phyloP scores from a whole-genome alignment of 2,888 invertebrate species.

The Eristalis intricaria region DNA sequence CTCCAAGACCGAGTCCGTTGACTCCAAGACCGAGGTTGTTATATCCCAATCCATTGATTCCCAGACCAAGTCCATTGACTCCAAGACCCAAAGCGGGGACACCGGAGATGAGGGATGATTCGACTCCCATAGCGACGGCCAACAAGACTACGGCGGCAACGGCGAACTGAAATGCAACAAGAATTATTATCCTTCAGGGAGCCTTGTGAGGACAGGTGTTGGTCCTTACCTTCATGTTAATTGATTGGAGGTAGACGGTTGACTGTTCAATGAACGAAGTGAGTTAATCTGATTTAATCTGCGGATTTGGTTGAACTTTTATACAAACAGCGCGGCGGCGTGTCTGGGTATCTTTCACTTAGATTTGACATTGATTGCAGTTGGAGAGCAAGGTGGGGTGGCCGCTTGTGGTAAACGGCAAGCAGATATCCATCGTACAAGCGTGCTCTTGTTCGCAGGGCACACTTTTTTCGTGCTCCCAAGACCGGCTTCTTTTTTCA shows the following conservation, averaged over 20 bases:
- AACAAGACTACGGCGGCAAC: conserved; percentile 72
- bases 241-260: conserved; percentile 72
- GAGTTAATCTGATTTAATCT: conserved; percentile 8
- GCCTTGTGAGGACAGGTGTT: background rate
- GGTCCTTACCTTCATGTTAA: conserved; percentile 59
- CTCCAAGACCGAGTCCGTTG: conserved; percentile 30
- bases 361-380: background rate
- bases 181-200: background rate
- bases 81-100: conserved; percentile 1
- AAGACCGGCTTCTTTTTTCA: background rate
- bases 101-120: conserved; percentile 75
- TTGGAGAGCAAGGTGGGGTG: no score
- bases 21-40: background rate
- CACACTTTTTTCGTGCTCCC: no score
- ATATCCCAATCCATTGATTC: background rate
- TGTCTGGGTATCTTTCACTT: background rate
- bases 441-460: no score
- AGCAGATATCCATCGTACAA: no score
- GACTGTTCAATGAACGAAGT: conserved; percentile 8
- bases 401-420: background rate
- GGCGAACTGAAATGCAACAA: conserved; percentile 75
- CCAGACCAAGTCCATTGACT: conserved; percentile 56
- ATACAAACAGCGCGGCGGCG: background rate
- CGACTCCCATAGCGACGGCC: conserved; percentile 78
- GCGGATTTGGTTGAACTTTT: background rate